Evolutionary conservation across 2,113 vertebrate species (phyloP).

Genomic region (Cariama cristata): DNA sequence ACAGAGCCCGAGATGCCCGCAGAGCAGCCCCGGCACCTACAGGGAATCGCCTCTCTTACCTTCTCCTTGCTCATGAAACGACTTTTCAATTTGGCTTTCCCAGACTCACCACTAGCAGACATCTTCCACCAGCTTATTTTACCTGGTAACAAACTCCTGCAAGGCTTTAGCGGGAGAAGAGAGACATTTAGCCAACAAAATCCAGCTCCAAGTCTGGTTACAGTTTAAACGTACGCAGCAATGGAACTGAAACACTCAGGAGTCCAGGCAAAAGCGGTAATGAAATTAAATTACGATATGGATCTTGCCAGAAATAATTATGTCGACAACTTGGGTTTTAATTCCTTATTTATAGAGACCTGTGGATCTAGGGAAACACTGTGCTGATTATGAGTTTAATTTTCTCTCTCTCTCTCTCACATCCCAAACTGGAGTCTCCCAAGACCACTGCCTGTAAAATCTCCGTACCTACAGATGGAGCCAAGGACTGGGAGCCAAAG

Average conservation of each 20-base stretch:
- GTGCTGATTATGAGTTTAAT: neutral
- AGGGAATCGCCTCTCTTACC: neutral
- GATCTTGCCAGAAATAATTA: constrained; percentile 5
- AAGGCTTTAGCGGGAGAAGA: neutral
- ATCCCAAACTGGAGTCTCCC: neutral
- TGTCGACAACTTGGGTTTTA: neutral
- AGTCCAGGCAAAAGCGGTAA: neutral
- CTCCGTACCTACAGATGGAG: neutral
- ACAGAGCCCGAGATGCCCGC: neutral
- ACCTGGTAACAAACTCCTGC: neutral
- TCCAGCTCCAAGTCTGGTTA: neutral
- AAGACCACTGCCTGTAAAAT: neutral
- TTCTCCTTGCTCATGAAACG: neutral
- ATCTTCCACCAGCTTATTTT: neutral
- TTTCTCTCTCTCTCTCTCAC: neutral
- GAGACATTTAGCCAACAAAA: neutral
- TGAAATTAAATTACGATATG: neutral
- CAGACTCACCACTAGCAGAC: neutral
- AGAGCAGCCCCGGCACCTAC: neutral
- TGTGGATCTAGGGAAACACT: neutral
- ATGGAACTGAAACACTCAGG: neutral
- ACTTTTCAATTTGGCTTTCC: neutral
- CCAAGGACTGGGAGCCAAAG: neutral
- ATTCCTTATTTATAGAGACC: neutral
- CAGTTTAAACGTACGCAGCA: neutral